phyloP scores from a whole-genome alignment of 2,888 invertebrate genomes.

The Philhelius pedissequus region DNA sequence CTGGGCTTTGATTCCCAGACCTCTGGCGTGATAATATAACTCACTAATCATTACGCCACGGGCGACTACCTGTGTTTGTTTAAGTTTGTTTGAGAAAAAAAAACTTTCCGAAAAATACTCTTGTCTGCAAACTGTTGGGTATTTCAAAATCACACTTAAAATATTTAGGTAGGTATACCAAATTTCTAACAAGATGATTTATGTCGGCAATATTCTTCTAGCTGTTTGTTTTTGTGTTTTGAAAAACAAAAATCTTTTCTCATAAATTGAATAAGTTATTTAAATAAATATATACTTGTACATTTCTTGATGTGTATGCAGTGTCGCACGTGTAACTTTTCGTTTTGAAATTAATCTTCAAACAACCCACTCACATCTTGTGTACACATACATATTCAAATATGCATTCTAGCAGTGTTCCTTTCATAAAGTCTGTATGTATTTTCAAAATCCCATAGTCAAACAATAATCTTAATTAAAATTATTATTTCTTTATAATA shows the following conservation, averaged over 20 bases:
- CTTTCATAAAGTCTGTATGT: neutral
- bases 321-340: neutral
- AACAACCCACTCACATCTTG: neutral
- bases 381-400: too few species aligned
- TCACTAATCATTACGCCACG: too few species aligned
- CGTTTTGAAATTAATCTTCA: neutral
- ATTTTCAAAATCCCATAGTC: neutral
- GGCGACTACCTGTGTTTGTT: too few species aligned
- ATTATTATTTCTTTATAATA: slow-evolving; percentile 43
- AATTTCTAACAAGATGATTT: too few species aligned
- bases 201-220: too few species aligned
- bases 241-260: neutral
- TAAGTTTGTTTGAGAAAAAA: too few species aligned
- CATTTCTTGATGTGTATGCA: neutral
- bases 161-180: too few species aligned
- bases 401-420: neutral
- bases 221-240: neutral
- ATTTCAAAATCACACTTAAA: too few species aligned
- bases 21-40: too few species aligned
- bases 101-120: too few species aligned
- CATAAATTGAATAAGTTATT: neutral
- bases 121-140: too few species aligned
- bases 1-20: too few species aligned
- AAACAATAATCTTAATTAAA: neutral
- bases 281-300: neutral